Evolutionary conservation across 2,797 vertebrate species (phyloP).

Genomic region (Onychomys leucogaster): DNA sequence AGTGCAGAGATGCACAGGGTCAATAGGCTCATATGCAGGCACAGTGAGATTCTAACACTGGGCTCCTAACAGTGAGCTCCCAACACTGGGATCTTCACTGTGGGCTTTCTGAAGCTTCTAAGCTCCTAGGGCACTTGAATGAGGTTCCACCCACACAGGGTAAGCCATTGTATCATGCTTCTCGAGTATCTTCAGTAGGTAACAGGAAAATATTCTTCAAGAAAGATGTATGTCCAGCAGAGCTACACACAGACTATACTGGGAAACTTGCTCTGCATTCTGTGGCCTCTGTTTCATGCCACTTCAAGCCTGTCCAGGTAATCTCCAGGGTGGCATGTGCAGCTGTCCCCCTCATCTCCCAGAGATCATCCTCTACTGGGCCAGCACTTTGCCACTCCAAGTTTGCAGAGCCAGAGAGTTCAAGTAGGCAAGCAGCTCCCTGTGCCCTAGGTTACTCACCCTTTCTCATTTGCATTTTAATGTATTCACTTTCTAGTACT

Average conservation of each 20-base stretch:
- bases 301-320: background rate
- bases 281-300: background rate
- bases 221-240: background rate
- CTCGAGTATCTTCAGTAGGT: background rate
- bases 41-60: background rate
- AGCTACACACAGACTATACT: background rate
- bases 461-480: background rate
- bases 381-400: fast-evolving
- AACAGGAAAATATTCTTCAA: background rate
- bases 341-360: background rate
- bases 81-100: background rate
- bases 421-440: background rate
- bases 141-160: no score
- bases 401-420: background rate
- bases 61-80: background rate
- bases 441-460: background rate
- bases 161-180: background rate
- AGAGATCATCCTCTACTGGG: background rate
- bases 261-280: background rate
- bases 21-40: background rate
- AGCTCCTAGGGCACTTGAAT: background rate
- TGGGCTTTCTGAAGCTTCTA: background rate
- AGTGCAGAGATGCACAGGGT: background rate
- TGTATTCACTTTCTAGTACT: background rate
- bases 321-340: fast-evolving